Conservation (phyloP, 2,113 vertebrate genomes). For the Pholis gunnellus region DNA sequence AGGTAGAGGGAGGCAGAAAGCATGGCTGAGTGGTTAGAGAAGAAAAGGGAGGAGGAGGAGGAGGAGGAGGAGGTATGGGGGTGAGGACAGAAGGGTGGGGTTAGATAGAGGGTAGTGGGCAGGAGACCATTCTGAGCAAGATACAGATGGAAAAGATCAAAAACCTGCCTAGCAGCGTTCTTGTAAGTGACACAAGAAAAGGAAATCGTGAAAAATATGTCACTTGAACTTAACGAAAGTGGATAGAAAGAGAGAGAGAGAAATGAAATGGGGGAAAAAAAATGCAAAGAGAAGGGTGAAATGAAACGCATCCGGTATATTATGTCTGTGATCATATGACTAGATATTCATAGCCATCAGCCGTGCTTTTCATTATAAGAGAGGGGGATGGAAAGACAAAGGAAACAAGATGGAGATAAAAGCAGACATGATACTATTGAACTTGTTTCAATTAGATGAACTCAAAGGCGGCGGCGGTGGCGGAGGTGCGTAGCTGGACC, state of each 20-base stretch:
- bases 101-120: conserved; percentile 25
- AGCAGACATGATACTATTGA: conserved; percentile 49
- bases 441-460: conserved; percentile 60
- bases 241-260: not conserved
- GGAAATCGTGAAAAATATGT: not conserved
- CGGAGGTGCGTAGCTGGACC: not conserved
- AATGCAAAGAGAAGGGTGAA: conserved; percentile 10
- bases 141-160: conserved; percentile 36
- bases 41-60: not conserved
- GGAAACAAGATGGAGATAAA: conserved; percentile 48
- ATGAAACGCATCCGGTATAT: conserved; percentile 40
- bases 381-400: conserved; percentile 11
- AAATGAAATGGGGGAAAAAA: not conserved
- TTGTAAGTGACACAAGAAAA: not conserved
- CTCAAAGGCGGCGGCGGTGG: conserved; percentile 36
- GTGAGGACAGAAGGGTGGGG: conserved; percentile 44
- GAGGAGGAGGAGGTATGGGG: not conserved
- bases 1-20: conserved; percentile 5
- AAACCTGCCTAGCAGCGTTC: not conserved
- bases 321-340: conserved; percentile 25
- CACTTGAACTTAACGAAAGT: not conserved
- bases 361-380: conserved; percentile 38
- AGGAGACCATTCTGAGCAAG: conserved; percentile 3
- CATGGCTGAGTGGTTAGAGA: conserved; percentile 13
- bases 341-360: conserved; percentile 33